Base-by-base conservation (phyloP, 1,140 invertebrate species). In the Protaetia brevitarsis region DNA sequence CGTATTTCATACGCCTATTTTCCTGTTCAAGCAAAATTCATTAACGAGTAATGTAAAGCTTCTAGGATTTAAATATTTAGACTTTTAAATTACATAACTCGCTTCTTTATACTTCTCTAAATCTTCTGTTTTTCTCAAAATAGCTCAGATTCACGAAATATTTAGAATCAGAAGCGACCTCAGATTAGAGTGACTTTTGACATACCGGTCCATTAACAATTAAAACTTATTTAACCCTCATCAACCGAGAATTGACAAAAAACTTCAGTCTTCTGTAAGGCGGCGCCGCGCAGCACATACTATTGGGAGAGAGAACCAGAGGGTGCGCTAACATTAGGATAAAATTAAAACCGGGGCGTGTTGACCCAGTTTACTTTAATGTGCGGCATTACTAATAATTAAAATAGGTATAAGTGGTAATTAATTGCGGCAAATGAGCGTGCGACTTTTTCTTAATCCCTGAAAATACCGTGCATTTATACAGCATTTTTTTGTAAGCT, bases 211-310 rank as follows among this genome's bases (percentile, higher is more conserved):
- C 23, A 45, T 45, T 45, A 45, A 45, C 41, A 45, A 45, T 45
- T 45, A 45, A 45, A 45, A 45, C n/a, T 45, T 45, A 45, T 45
- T 45, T 45, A 45, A 45, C 41, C 41, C 41, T 45, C 41, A 45
- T 45, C 41, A 45, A 45, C 19, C 41, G 23, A 13, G 23, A 45
- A 45, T 21, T 45, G 41, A 45, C 41, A 45, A 45, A 45, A 45
- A 45, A 45, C 41, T 45, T 45, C 41, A 21, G 16, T 21, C 41
- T 45, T 45, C 23, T n/a, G n/a, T n/a, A n/a, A n/a, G n/a, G n/a
- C n/a, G n/a, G n/a, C 41, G 19, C 41, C 10, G 5, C 41, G 13
- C 8, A 45, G n/a, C n/a, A n/a, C n/a, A n/a, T n/a, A n/a, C n/a
- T n/a, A n/a, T n/a, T 45, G 13, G 19, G 13, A 37, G 41, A 10